These are phyloP conservation scores for Portunus trituberculatus DNA, from an alignment of 1,140 invertebrate species.

Conservation along the genomic window DNA sequence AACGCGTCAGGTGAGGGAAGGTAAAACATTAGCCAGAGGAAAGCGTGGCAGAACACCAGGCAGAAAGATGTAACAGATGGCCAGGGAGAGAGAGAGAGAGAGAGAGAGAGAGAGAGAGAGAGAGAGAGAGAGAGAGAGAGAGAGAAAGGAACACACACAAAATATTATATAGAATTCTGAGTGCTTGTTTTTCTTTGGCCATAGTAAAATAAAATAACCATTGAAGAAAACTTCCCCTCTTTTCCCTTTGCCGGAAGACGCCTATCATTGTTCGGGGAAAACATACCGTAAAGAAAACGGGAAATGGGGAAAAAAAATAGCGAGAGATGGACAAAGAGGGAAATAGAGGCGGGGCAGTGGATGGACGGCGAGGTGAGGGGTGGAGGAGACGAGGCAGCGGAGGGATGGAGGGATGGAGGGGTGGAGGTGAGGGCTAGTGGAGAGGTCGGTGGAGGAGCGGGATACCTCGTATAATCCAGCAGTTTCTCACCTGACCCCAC, in stretches of 20 bases:
- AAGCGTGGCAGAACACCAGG: background rate
- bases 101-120: constrained; percentile 26
- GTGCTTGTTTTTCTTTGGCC: background rate
- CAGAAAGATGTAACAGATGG: background rate
- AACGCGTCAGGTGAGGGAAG: background rate
- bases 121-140: background rate
- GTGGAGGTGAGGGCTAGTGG: background rate
- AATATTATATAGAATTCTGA: too few relatives aligned
- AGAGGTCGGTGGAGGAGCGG: background rate
- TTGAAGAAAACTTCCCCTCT: background rate
- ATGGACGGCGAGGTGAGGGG: background rate
- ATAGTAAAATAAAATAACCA: background rate
- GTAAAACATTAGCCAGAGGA: background rate
- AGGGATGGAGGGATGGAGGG: background rate
- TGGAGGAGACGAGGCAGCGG: background rate
- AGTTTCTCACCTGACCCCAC: constrained; percentile 61
- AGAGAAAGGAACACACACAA: background rate
- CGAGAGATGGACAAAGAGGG: constrained; percentile 3
- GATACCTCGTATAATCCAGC: constrained; percentile 63
- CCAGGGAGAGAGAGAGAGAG: background rate
- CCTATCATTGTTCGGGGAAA: constrained; percentile 21
- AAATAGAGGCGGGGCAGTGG: background rate
- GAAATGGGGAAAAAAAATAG: background rate
- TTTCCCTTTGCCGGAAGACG: background rate
- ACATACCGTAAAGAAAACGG: constrained; percentile 2